Evolutionary conservation across 2,113 vertebrate species (phyloP).

Genomic region (Sardina pilchardus): DNA sequence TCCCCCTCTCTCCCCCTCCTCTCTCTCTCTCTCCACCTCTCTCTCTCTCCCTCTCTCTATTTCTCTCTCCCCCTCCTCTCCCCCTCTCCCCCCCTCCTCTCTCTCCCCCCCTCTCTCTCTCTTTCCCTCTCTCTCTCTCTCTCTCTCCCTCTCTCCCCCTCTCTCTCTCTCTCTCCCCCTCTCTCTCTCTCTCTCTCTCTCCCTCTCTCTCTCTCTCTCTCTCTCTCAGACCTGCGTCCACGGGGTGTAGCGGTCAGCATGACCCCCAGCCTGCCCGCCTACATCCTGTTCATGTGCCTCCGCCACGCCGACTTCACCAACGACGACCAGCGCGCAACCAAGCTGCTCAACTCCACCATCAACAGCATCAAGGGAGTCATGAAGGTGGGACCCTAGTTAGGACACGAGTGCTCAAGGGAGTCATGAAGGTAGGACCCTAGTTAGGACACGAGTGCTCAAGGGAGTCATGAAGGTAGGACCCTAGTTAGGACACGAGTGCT

Average conservation of each 20-base stretch:
- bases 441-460: neutral
- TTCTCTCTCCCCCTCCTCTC: no score
- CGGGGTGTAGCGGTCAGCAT: slow-evolving; percentile 88
- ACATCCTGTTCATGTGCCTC: slow-evolving; percentile 96
- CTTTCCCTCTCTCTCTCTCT: no score
- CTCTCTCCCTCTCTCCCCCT: no score
- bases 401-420: neutral
- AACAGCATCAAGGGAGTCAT: slow-evolving; percentile 91
- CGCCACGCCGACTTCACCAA: slow-evolving; percentile 90
- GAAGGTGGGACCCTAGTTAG: slow-evolving; percentile 76
- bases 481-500: neutral
- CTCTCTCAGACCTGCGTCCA: slow-evolving; percentile 84
- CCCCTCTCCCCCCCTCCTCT: no score
- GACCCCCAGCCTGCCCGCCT: slow-evolving; percentile 90
- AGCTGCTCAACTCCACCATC: slow-evolving; percentile 89
- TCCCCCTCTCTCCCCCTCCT: no score
- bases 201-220: neutral
- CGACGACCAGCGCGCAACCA: slow-evolving; percentile 87
- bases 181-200: no score
- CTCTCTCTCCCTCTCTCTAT: no score
- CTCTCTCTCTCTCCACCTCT: no score
- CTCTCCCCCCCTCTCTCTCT: no score
- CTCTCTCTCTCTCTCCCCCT: no score
- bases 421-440: neutral
- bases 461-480: neutral